These are phyloP conservation scores for Meles meles DNA, from an alignment of 2,113 vertebrate genomes.

Conservation along the genomic window DNA sequence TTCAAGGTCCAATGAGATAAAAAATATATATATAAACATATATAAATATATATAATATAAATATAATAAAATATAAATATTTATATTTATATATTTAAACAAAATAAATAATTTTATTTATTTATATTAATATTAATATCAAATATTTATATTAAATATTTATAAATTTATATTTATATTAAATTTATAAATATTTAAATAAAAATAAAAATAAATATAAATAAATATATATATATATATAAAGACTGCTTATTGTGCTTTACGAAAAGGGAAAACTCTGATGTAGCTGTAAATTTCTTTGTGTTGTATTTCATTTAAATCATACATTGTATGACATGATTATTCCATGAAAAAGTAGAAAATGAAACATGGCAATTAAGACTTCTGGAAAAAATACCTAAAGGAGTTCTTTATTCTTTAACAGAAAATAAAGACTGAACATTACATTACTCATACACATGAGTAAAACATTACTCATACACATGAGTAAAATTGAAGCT, in stretches of 20 bases:
- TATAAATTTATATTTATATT: no score
- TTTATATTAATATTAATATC: no score
- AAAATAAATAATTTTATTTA: no score
- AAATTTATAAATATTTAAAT: no score
- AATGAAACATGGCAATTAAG: background rate
- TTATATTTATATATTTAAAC: no score
- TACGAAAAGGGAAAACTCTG: background rate
- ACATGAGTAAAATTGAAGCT: background rate
- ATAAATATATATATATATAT: background rate
- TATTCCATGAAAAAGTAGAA: constrained; percentile 22
- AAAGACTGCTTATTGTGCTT: background rate
- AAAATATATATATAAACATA: no score
- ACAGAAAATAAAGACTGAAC: background rate
- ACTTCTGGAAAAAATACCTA: constrained; percentile 3
- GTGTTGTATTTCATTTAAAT: constrained; percentile 24
- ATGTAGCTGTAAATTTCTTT: background rate
- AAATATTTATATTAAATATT: no score
- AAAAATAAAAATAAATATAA: no score
- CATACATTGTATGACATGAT: background rate
- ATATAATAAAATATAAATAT: no score
- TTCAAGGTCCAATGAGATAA: no score
- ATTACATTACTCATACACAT: background rate
- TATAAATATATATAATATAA: no score
- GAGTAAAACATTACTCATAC: background rate
- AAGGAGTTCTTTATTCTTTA: background rate